Evolutionary conservation across 2,113 vertebrate species (phyloP), one percentile per base, ranked within the genome.

Genomic region (Paramisgurnus dabryanus): DNA sequence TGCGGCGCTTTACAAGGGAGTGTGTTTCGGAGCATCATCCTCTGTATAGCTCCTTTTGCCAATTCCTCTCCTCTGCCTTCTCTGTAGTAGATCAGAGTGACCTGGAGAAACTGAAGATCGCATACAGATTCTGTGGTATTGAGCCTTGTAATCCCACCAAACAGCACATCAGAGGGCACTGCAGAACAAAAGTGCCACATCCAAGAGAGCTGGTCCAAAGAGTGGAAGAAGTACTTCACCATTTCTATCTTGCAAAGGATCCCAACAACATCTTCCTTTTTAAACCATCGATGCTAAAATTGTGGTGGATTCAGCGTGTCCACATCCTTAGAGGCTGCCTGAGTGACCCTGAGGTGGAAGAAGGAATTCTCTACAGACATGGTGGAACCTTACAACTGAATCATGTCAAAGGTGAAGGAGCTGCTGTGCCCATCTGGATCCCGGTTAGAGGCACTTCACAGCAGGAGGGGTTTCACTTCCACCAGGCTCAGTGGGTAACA

Each of bases 381-480:
- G 72, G 84, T 27, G 81, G 80, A 13, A 80, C 78, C 5, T 43
- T 80, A 13, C 81, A 80, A 61, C 73, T 85, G 9, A 85, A 85
- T 27, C 63, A 68, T 9, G 18, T 73, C 4, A 40, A 65, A 40
- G 81, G 73, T 57, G 67, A 80, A 6, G 81, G 78, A 4, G 84
- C 60, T 12, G 75, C 5, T 8, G 77, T 80, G 4, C 77, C 84
- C 8, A 40, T 85, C 18, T 80, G 84, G 78, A 83, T 81, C 63
- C 78, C 64, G n/a, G 68, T 85, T n/a, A 72, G 77, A 18, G 81
- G 80, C 9, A 85, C 77, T 4, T 81, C 80, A 22, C 84, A 83
- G 74, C 78, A 83, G 73, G 74, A 81, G 68, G 78, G 81, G 5
- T 80, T 53, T 68, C 73, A 80, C 34, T 68, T 80, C 22, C 84